Evolutionary conservation across 37 sponge, comb jelly and placozoan genomes (phyloP), one percentile per base, ranked within the genome.

Genomic region (Eunapius fragilis): DNA sequence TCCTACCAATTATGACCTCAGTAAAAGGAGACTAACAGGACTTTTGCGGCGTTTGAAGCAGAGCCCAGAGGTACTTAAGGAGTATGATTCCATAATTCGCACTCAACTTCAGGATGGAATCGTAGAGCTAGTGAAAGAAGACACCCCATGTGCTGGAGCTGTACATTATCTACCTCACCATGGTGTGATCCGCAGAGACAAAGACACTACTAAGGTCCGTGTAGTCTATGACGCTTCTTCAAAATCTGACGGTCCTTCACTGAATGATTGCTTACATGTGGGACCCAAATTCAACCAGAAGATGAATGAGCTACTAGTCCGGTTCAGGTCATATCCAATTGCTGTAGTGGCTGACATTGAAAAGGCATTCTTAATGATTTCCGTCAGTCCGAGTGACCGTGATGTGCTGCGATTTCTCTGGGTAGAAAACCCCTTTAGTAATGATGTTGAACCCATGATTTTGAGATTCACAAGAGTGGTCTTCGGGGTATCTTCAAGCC

Each of bases 401-500:
- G 86, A 86, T 86, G 86, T 70, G 2, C 37, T 86, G 31, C 86
- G 80, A 26, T 86, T 79, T 30, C 86, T 86, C 30, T 86, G 86
- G 86, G 30, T 45, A 27, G 48, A 79, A 25, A 24, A 79, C 19
- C 77, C 77, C 25, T 84, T 84, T 67, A 35, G 76, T 10, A 68
- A 69, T 32, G 69, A 84, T 50, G 11, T 31, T 32, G n/a, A 33
- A 26, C 67, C 50, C 24, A 37, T 76, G 14, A 75, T 13, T 12
- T 27, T 84, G 77, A 84, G 77, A 49, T 84, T 84, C 27, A 84
- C 76, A 76, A 75, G 85, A 34, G 76, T 84, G 35, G 87, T 86
- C 24, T 85, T 25, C 47, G 69, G 31, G 47, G 70, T 37, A 72
- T 79, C 28, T 17, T 23, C 80, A 6, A 80, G 75, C 80, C 87